These are phyloP conservation scores for Manacus vitellinus DNA, from an alignment of 2,113 vertebrate species.

Conservation along the genomic window DNA sequence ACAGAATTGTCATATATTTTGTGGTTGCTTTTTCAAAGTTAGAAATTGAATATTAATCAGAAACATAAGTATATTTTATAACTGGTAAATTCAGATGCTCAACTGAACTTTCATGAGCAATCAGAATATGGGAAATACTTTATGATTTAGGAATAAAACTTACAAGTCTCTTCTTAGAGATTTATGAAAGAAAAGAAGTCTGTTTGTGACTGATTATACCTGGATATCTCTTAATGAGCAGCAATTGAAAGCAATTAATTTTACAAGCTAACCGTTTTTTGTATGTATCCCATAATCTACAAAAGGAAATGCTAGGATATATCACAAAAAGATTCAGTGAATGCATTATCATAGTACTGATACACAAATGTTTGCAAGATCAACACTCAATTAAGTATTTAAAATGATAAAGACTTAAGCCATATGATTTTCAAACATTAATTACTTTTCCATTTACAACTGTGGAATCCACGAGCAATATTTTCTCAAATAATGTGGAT, in stretches of 20 bases:
- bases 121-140: background rate
- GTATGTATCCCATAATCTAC: background rate
- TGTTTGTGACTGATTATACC: background rate
- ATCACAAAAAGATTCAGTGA: background rate
- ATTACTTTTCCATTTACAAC: slow-evolving; percentile 26
- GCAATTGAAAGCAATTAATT: background rate
- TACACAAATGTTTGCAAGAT: slow-evolving; percentile 1
- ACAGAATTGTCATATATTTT: background rate
- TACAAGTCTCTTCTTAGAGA: background rate
- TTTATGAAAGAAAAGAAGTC: background rate
- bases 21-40: background rate
- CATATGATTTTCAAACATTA: slow-evolving; percentile 32
- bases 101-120: background rate
- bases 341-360: background rate
- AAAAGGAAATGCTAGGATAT: background rate
- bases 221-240: background rate
- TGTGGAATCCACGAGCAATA: background rate
- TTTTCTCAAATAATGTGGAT: slow-evolving; percentile 23
- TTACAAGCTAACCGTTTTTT: background rate
- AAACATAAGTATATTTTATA: background rate
- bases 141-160: background rate
- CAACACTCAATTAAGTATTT: slow-evolving; percentile 6
- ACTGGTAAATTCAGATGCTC: background rate
- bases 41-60: background rate
- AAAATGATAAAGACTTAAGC: background rate